A percentile compares a stretch with the other conserved stretches of the same genome.
These are phyloP conservation scores for Sinocyclocheilus maitianheensis DNA, from an alignment of 2,113 vertebrate genomes.

Conservation along the genomic window DNA sequence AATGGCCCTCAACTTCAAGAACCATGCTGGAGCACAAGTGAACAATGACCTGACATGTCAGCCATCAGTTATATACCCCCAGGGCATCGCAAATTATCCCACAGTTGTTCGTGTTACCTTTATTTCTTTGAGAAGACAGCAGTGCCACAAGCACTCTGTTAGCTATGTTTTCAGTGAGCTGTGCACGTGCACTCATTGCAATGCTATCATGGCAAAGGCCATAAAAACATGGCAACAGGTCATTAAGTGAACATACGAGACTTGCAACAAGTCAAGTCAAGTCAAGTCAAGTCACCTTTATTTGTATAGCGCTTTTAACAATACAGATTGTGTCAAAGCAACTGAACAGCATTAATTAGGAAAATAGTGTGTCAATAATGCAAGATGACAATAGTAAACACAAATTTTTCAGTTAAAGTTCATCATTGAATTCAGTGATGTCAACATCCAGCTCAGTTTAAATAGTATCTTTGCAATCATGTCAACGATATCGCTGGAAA, in stretches of 20 bases:
- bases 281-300: too few species aligned
- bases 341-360: too few species aligned
- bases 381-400: too few species aligned
- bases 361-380: too few species aligned
- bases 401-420: background rate
- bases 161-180: background rate
- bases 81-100: constrained; percentile 12
- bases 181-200: too few species aligned
- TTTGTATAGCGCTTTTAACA: too few species aligned
- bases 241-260: background rate
- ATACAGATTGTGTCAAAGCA: too few species aligned
- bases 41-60: constrained; percentile 16
- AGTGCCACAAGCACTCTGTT: background rate
- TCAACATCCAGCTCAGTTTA: too few species aligned
- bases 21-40: constrained; percentile 1
- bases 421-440: too few species aligned
- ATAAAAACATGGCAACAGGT: constrained; percentile 33
- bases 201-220: background rate
- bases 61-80: constrained; percentile 31
- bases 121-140: background rate
- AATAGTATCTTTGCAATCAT: too few species aligned
- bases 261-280: too few species aligned
- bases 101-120: constrained; percentile 18
- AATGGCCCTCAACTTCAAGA: background rate
- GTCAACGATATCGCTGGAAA: too few species aligned